phyloP scores from a whole-genome alignment of 2,797 vertebrate species.

The Threskiornis aethiopicus region DNA sequence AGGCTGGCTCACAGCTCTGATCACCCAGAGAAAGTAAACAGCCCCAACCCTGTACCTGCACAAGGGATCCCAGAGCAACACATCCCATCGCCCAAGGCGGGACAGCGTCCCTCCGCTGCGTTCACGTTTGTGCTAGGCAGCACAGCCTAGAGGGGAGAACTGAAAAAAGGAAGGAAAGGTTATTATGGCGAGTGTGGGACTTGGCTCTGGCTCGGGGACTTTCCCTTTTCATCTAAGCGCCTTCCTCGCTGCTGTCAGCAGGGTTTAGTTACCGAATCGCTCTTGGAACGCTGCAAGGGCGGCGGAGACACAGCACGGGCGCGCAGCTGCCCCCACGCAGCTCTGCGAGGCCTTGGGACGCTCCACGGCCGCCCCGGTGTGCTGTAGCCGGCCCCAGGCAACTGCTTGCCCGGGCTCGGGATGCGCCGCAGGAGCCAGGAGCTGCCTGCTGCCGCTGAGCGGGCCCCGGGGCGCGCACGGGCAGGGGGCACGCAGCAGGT shows the following conservation, averaged over 20 bases:
- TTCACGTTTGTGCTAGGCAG: neutral
- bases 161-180: neutral
- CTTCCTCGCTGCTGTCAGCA: rapidly evolving
- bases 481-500: rapidly evolving
- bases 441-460: neutral
- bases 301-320: rapidly evolving
- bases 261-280: rapidly evolving
- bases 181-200: neutral
- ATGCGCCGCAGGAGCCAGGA: neutral
- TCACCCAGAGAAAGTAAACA: rapidly evolving
- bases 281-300: neutral
- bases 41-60: neutral
- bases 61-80: neutral
- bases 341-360: neutral
- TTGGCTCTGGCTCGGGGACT: rapidly evolving
- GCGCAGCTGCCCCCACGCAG: rapidly evolving
- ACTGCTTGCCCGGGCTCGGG: rapidly evolving
- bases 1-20: neutral
- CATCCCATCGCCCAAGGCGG: rapidly evolving
- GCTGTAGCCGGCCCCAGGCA: neutral
- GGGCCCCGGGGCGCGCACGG: rapidly evolving
- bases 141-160: neutral
- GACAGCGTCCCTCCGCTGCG: rapidly evolving
- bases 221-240: neutral
- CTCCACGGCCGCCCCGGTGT: rapidly evolving